These are phyloP conservation scores for Microhierax caerulescens DNA, from an alignment of 2,797 vertebrate species.

Conservation along the genomic window DNA sequence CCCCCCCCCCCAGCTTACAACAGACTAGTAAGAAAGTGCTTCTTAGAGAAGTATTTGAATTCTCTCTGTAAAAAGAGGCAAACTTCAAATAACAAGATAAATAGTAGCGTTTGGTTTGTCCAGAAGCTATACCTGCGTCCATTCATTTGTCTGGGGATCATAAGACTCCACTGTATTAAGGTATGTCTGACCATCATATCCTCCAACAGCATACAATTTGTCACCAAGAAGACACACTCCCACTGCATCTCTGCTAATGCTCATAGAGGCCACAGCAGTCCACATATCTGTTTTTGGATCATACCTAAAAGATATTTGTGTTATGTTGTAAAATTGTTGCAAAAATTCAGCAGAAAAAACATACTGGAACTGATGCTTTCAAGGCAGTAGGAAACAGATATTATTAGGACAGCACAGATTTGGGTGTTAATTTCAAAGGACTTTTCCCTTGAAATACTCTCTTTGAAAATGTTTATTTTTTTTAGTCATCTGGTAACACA, in stretches of 20 bases:
- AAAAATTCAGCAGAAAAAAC: not conserved
- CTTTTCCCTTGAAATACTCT: not conserved
- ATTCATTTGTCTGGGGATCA: conserved; percentile 96
- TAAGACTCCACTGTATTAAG: conserved; percentile 95
- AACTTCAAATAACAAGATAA: not conserved
- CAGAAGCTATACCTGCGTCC: conserved; percentile 87
- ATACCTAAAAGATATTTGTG: conserved; percentile 80
- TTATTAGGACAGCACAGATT: not conserved
- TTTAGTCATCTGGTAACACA: not conserved
- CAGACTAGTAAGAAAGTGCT: not conserved
- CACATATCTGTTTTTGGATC: conserved; percentile 96
- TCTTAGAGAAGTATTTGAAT: not conserved
- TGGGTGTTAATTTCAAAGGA: not conserved
- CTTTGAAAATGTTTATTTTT: not conserved
- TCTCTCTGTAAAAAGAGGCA: not conserved
- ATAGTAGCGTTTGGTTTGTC: not conserved
- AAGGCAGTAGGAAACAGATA: not conserved
- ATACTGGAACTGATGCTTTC: not conserved
- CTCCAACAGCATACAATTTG: conserved; percentile 93
- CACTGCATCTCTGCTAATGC: conserved; percentile 94
- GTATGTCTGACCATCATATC: conserved; percentile 95
- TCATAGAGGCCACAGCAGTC: conserved; percentile 97
- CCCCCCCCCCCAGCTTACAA: not conserved
- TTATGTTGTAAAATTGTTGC: not conserved
- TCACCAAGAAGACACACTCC: conserved; percentile 96